These are phyloP conservation scores for Chalcis sispes DNA, from an alignment of 2,888 invertebrate genomes.

Conservation along the genomic window DNA sequence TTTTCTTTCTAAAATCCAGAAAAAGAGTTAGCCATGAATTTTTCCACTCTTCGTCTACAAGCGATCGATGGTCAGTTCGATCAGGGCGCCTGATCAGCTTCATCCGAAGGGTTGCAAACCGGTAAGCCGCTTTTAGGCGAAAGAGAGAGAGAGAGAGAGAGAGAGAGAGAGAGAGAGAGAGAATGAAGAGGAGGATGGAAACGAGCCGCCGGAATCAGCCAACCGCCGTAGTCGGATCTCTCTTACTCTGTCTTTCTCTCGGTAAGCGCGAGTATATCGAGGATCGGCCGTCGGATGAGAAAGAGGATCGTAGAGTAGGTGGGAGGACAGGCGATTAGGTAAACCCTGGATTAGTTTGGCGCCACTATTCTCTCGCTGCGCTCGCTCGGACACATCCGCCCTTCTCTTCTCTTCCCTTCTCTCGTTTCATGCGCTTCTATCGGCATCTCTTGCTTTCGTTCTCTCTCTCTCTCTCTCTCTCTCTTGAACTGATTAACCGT, in stretches of 20 bases:
- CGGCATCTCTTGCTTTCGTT: too few species aligned
- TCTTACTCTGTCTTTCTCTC: constrained; percentile 15
- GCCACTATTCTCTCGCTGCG: constrained; percentile 63
- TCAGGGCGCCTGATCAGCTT: background rate
- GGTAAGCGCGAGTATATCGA: background rate
- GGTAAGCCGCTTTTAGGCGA: constrained; percentile 72
- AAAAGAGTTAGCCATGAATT: too few species aligned
- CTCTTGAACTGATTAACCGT: constrained; percentile 40
- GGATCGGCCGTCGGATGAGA: constrained; percentile 40
- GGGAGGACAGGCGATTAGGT: constrained; percentile 74
- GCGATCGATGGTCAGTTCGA: constrained; percentile 10
- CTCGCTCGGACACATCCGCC: constrained; percentile 56
- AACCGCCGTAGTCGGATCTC: too few species aligned
- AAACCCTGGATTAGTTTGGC: constrained; percentile 75
- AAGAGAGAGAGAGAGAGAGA: too few species aligned
- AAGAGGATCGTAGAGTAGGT: constrained; percentile 62
- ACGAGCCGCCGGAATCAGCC: constrained; percentile 69
- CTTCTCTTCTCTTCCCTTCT: background rate
- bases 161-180: too few species aligned
- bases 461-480: too few species aligned
- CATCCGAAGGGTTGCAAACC: constrained; percentile 62
- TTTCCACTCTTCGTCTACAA: background rate
- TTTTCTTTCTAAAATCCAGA: too few species aligned
- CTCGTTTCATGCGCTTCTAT: background rate
- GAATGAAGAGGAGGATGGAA: too few species aligned